Evolutionary conservation across 2,888 invertebrate genomes (phyloP), one percentile per base, ranked within the genome.

Genomic region (Rhogogaster chlorosoma): DNA sequence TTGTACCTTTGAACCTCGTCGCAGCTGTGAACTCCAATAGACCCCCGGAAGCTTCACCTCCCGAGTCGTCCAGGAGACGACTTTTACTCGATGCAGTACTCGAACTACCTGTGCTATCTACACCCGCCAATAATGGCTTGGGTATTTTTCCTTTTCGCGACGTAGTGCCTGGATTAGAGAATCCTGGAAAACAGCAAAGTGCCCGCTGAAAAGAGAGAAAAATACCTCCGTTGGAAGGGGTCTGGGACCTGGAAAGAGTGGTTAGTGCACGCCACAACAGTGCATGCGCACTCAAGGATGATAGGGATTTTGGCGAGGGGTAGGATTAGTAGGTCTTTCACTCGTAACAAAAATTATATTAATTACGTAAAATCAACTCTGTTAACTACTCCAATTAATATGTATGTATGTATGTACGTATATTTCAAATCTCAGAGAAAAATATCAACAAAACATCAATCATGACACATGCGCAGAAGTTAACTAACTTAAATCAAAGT

Each of bases 161-260:
- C 95, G 95, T 93, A 96, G 95, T 94, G 95, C 96, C 95, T 95
- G 96, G 95, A 96, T 96, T 95, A 96, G 96, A 94, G 96, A 96
- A 95, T 95, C 96, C 96, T 95, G 97, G 97, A 96, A 97, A 97
- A 95, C 97, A 97, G 96, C 97, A 97, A 91, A 97, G 95, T 92
- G 96, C 97, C 90, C 97, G 96, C 97, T 97, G 96, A 95, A 96
- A 95, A 94, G 94, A 94, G 94, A 94, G 94, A 94, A 93, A 94
- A 93, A 94, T 89, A 89, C 89, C 91, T 88, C 87, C 87, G 91
- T 89, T 92, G 90, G 94, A 94, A 93, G 92, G 92, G 94, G 87
- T 83, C 87, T 85, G 87, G 88, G 88, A 87, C 87, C 84, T 86
- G 93, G 93, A 92, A 86, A 88, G 86, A 89, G 89, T 93, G 94